Evolutionary conservation across 2,888 invertebrate genomes (phyloP), one percentile per base, ranked within the genome.

Genomic region (Conistra vaccinii): DNA sequence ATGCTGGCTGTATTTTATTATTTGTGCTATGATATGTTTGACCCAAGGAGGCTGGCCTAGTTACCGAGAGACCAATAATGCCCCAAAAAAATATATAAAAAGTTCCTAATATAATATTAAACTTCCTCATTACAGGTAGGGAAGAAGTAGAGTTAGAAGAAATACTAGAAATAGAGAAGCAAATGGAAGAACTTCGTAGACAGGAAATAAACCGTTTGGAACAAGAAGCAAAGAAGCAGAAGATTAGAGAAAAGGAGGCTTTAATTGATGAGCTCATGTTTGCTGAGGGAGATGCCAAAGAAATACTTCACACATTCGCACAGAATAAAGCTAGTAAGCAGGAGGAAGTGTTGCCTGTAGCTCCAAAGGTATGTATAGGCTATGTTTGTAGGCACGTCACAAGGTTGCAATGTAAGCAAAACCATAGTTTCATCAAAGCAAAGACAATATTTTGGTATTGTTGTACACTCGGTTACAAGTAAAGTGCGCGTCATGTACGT

Each of bases 201-300:
- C 96, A 98, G 73, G 98, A 98, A 90, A 92, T 98, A 1, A 93
- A 97, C n/a, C 97, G 97, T 4, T 87, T 96, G 93, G 98, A 95
- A 96, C 97, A 91, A 95, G 97, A 98, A 92, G 97, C 97, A 1
- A 98, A 98, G 89, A 98, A 97, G 90, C 98, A 98, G 85, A 99
- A 99, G 93, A 97, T 98, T 32, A 97, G 98, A 55, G 98, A 98
- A 85, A 99, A 99, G 88, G 99, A 99, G 92, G 99, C 98, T 0
- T 95, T 99, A 9, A 99, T 99, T 77, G 99, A 99, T 94, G 99
- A 99, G 92, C 96, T 99, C 55, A 99, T 99, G 98, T 98, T 98
- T 92, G 99, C 99, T 0, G 98, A 98, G 85, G 98, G 98, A 17
- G 98, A 99, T 92, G 99, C 99, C 0, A 98, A 98, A 86, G 98